These are phyloP conservation scores for Idaea aversata DNA, from an alignment of 2,888 invertebrate species.

Conservation along the genomic window DNA sequence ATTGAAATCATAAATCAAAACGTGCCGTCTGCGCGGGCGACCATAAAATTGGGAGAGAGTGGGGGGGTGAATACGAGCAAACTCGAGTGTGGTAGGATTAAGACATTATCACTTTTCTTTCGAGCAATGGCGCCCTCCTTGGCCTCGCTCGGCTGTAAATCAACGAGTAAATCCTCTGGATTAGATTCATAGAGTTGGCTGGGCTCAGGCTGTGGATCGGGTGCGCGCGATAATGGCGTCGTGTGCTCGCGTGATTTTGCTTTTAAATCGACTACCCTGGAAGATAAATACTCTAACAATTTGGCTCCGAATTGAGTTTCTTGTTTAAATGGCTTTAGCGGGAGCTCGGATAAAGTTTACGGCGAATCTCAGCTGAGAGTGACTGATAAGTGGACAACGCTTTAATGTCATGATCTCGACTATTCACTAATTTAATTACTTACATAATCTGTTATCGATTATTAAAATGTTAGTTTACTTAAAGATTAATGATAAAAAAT, in stretches of 20 bases:
- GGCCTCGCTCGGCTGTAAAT: slow-evolving; percentile 75
- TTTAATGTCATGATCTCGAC: slow-evolving; percentile 11
- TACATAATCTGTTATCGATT: not conserved
- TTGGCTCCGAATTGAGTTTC: slow-evolving; percentile 64
- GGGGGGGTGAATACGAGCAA: slow-evolving; percentile 46
- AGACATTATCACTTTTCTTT: slow-evolving; percentile 86
- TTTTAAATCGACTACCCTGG: slow-evolving; percentile 75
- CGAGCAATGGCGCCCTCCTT: slow-evolving; percentile 70
- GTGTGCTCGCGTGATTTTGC: slow-evolving; percentile 78
- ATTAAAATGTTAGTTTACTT: no score
- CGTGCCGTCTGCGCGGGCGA: slow-evolving; percentile 76
- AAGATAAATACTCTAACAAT: slow-evolving; percentile 76
- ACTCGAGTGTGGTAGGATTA: slow-evolving; percentile 81
- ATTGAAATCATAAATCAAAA: slow-evolving; percentile 81
- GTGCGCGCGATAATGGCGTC: slow-evolving; percentile 73
- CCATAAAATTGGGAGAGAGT: slow-evolving; percentile 72
- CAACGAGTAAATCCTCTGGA: slow-evolving; percentile 80
- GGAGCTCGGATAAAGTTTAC: slow-evolving; percentile 59
- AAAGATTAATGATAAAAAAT: no score
- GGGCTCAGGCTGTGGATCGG: slow-evolving; percentile 75
- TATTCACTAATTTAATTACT: not conserved
- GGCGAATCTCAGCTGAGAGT: slow-evolving; percentile 60
- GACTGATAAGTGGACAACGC: slow-evolving; percentile 62
- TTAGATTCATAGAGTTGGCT: slow-evolving; percentile 80
- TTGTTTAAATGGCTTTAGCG: slow-evolving; percentile 65